A percentile compares a stretch with the other conserved stretches of the same genome.
These are phyloP conservation scores for Catocala fraxini DNA, from an alignment of 2,888 invertebrate genomes.

Conservation along the genomic window DNA sequence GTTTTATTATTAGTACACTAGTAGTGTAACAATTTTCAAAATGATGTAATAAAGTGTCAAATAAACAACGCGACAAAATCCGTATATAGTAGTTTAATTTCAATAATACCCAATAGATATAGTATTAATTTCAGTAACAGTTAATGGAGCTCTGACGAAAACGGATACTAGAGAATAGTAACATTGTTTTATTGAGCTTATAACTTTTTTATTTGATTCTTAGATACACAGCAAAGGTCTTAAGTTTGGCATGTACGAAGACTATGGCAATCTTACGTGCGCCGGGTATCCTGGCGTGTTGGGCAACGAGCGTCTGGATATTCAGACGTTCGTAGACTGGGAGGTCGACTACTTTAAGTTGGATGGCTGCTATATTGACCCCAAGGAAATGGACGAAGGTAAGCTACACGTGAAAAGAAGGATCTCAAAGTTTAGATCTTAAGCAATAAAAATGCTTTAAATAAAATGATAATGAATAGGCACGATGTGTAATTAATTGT, in stretches of 20 bases:
- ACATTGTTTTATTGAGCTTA: not conserved
- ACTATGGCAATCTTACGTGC: conserved; percentile 93
- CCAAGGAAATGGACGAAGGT: conserved; percentile 87
- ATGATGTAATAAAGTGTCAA: too few relatives aligned
- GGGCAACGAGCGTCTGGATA: conserved; percentile 89
- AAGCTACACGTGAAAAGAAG: conserved; percentile 8
- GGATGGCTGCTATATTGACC: conserved; percentile 92
- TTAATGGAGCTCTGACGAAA: too few relatives aligned
- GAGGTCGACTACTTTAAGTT: conserved; percentile 93
- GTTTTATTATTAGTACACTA: too few relatives aligned
- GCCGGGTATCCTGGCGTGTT: conserved; percentile 93
- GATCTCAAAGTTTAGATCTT: too few relatives aligned
- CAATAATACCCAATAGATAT: too few relatives aligned
- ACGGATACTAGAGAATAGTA: not conserved
- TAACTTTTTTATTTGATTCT: not conserved
- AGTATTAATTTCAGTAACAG: too few relatives aligned
- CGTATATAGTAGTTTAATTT: too few relatives aligned
- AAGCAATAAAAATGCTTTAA: too few relatives aligned
- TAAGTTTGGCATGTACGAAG: conserved; percentile 94
- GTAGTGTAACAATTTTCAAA: too few relatives aligned
- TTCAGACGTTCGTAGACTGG: conserved; percentile 93
- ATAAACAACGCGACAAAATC: too few relatives aligned
- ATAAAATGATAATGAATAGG: too few relatives aligned
- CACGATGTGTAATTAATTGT: too few relatives aligned
- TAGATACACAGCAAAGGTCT: conserved; percentile 92